Evolutionary conservation across 2,888 invertebrate genomes (phyloP), one percentile per base, ranked within the genome.

Genomic region (Ecdyonurus torrentis): DNA sequence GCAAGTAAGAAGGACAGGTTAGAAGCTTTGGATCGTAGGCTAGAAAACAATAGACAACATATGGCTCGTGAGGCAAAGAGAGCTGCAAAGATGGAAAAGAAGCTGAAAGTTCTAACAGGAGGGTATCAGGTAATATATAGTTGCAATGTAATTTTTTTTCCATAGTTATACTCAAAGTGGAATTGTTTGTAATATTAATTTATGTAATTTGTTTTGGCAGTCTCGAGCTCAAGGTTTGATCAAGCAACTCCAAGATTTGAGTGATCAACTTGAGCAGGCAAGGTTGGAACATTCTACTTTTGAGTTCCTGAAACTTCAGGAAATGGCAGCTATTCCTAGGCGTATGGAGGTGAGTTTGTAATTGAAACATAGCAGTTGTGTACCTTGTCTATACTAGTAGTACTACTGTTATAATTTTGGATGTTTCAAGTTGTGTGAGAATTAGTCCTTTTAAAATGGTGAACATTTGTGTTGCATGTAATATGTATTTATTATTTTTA

Each of bases 41-140:
- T 98, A 50, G 97, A 98, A 74, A 88, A 89, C 73, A 96, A 98
- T 75, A 82, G 97, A 67, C 84, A 83, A 64, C 96, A 96, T 75
- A 99, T 99, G 98, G 90, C 93, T 0, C 88, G 87, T 67, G 94
- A 98, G 75, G 97, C 98, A 0, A 98, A 97, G 75, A 84, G 88
- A 64, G 97, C 98, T 61, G 92, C 93, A 0, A 99, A 97, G 77
- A 87, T 96, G 81, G 99, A 99, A 75, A 98, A 97, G 75, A 98
- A 96, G 76, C 77, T 99, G 24, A 88, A 95, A 76, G 89, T 98
- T 63, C 79, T 98, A n/a, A 89, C 97, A 2, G 97, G 90, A 7
- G 92, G 93, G 7, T 94, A 93, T 76, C 90, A 91, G 77, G 83
- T 83, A 68, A 65, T 22, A 60, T 60, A 52, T 63, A 60, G 52